Evolutionary conservation across 2,797 vertebrate species (phyloP), one percentile per base, ranked within the genome.

Genomic region (Eurystomus glaucurus): DNA sequence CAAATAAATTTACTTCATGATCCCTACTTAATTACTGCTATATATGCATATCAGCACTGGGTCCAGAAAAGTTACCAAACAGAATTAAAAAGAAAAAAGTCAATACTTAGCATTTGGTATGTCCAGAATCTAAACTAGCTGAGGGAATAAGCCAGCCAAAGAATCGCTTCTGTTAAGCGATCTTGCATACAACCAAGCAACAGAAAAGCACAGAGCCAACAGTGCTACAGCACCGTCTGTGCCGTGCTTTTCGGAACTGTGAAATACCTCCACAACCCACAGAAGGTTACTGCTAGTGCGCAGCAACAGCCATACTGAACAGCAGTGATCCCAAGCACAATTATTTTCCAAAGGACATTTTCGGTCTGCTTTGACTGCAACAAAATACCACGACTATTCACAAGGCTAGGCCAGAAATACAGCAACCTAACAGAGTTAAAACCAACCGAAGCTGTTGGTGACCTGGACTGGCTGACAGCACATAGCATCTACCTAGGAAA

Each of bases 11-110:
- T 69, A 61, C 55, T 79, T 74, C 41, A 41, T 41, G 45, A 90
- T 92, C 61, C 61, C 45, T 55, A 33, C 37, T 77, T 92, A 83
- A 92, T 92, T 92, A 78, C 52, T 78, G 43, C 39, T 77, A 22
- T 20, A 62, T 62, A 46, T 62, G 14, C 23, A 18, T 66, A 65
- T 68, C 66, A 72, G 55, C 62, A 25, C n/a, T 43, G 33, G 39
- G 9, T 92, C 54, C 58, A 83, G 78, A 88, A 80, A 77, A 50
- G 20, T 87, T 77, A 79, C 45, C 28, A 51, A 72, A 51, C 18
- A 61, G 69, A 78, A 76, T 51, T 50, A 3, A 7, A 46, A 46
- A 13, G 11, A 46, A 33, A 41, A 85, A 41, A 13, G n/a, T 37
- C 31, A 65, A 65, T 51, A 43, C 64, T 46, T 85, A 46, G 43